Base-by-base conservation (phyloP, 2,113 vertebrate genomes). In the Nycticorax nycticorax region DNA sequence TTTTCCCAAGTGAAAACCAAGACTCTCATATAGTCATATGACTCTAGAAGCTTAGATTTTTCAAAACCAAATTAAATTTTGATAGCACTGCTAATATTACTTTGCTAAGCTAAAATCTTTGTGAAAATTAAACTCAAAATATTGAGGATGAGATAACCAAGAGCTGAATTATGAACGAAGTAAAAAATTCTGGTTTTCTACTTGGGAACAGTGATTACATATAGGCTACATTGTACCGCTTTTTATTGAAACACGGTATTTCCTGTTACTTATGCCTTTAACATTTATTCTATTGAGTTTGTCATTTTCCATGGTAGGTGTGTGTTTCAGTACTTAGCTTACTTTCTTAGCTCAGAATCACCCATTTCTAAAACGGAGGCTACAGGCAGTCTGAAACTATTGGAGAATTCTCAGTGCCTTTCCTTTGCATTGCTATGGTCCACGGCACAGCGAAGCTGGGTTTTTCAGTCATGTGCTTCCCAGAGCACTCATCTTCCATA, bases 71-170 rank as follows among this genome's bases (percentile, higher is more conserved):
- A 88, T 56, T 60, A 76, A 57, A 75, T 83, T 85, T 88, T 85
- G 50, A 96, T 85, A 85, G 10, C n/a, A 24, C n/a, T 50, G 39
- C 47, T 85, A 57, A 69, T 89, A 81, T 53, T 91, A 57, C 30
- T 67, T 89, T 50, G 47, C 53, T 56, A 82, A 95, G 53, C 73
- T 86, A 74, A 92, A 88, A 76, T 84, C 50, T 89, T 45, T 27
- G 22, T 55, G 35, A 78, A 95, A 92, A 93, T 92, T 81, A 76
- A 75, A 81, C 48, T 91, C 60, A 47, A 79, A 92, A 82, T 81
- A 76, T 47, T 9, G 9, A 24, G 32, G 24, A 69, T 83, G 76
- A 94, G 59, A 57, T 86, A 92, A 69, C 18, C 59, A 71, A 86
- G 79, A 60, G 21, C 2, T 94, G 82, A 96, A 90, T 88, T 77